phyloP scores from a whole-genome alignment of 2,888 invertebrate species.

The Orthosia incerta region DNA sequence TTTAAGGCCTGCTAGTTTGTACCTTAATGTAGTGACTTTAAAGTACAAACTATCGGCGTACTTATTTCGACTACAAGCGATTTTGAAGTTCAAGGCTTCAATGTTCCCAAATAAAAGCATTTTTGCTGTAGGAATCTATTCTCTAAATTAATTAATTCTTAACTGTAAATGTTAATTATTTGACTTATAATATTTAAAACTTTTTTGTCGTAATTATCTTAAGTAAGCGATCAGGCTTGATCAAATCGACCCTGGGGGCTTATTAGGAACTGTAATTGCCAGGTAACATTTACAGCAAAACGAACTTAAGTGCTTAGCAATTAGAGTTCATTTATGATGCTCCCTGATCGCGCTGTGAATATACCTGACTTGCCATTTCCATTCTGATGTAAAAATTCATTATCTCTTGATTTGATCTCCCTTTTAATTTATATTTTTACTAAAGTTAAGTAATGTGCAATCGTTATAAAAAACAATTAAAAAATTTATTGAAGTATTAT shows the following conservation, averaged over 20 bases:
- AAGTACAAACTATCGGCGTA: no score
- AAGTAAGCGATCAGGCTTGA: conserved; percentile 48
- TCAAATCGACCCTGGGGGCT: conserved; percentile 26
- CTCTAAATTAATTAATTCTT: conserved; percentile 5
- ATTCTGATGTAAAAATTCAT: conserved; percentile 60
- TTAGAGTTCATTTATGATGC: conserved; percentile 2
- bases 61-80: no score
- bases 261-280: not conserved
- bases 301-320: not conserved
- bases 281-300: not conserved
- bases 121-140: no score
- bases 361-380: conserved; percentile 68
- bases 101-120: no score
- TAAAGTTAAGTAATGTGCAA: conserved; percentile 59
- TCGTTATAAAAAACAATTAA: conserved; percentile 41
- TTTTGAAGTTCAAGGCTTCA: no score
- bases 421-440: conserved; percentile 59
- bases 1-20: no score
- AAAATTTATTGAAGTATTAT: conserved; percentile 19
- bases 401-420: conserved; percentile 70
- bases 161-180: conserved; percentile 33
- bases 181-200: conserved; percentile 25
- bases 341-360: conserved; percentile 52
- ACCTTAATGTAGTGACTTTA: no score
- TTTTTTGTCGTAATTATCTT: conserved; percentile 17